Conservation (phyloP, 2,113 vertebrate species). For the Daubentonia madagascariensis region DNA sequence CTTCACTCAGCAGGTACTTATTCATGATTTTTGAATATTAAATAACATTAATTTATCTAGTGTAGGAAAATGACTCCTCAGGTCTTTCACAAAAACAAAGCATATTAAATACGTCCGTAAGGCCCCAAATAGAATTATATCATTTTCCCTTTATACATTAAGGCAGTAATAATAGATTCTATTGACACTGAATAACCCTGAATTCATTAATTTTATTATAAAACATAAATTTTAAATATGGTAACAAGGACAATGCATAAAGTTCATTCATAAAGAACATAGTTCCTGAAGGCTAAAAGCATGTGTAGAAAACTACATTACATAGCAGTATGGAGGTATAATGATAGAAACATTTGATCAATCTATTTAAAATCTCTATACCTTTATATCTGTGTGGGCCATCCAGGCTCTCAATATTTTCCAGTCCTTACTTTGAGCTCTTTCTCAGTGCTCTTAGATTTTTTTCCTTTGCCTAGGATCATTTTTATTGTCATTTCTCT, state of each 20-base stretch:
- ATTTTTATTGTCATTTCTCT: background rate
- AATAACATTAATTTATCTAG: background rate
- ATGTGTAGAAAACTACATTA: background rate
- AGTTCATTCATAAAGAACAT: background rate
- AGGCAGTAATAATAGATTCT: background rate
- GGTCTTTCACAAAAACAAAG: background rate
- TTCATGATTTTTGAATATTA: background rate
- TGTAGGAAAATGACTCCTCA: background rate
- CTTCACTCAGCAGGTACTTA: background rate
- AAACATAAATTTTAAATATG: background rate
- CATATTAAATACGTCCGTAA: background rate
- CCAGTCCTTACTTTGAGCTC: background rate
- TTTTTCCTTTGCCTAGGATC: background rate
- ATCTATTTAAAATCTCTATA: background rate
- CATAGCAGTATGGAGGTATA: background rate
- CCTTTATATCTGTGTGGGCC: background rate
- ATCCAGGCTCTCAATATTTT: background rate
- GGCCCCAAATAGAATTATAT: background rate
- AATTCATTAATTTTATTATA: background rate
- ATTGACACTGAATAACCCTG: background rate
- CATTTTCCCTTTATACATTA: background rate
- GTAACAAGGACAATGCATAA: background rate
- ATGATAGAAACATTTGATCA: background rate
- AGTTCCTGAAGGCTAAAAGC: background rate
- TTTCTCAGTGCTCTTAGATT: background rate